Conservation (phyloP, 2,888 invertebrate genomes). For the Pristionchus entomophagus region DNA sequence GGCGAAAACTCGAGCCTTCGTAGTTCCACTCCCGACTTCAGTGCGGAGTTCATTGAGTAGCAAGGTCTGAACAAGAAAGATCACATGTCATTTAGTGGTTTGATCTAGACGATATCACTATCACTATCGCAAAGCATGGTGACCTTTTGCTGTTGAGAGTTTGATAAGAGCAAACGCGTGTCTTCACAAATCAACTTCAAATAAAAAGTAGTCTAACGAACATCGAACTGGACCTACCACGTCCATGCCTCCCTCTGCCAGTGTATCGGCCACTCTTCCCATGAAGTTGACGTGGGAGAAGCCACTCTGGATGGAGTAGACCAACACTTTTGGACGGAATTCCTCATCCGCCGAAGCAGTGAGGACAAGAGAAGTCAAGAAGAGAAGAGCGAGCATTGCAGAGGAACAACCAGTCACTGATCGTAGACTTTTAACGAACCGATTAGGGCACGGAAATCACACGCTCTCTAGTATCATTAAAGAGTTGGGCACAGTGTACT, state of each 20-base stretch:
- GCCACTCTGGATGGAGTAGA: constrained; percentile 32
- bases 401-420: background rate
- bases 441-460: constrained; percentile 3
- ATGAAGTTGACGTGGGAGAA: constrained; percentile 44
- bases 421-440: background rate
- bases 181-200: too few relatives aligned
- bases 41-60: background rate
- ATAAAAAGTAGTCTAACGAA: too few relatives aligned
- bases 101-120: too few relatives aligned
- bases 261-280: constrained; percentile 29
- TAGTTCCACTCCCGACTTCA: constrained; percentile 5
- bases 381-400: background rate
- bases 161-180: too few relatives aligned
- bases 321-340: constrained; percentile 12
- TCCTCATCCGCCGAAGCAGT: background rate
- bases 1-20: background rate
- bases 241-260: constrained; percentile 24
- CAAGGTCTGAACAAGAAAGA: background rate
- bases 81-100: too few relatives aligned
- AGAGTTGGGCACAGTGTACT: background rate
- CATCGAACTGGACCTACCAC: background rate
- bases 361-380: background rate
- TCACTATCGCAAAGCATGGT: too few relatives aligned
- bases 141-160: too few relatives aligned
- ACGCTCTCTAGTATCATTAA: background rate